A percentile compares a stretch with the other conserved stretches of the same genome.
Evolutionary conservation across 2,797 vertebrate species (phyloP).

Genomic region (Pipistrellus kuhlii): DNA sequence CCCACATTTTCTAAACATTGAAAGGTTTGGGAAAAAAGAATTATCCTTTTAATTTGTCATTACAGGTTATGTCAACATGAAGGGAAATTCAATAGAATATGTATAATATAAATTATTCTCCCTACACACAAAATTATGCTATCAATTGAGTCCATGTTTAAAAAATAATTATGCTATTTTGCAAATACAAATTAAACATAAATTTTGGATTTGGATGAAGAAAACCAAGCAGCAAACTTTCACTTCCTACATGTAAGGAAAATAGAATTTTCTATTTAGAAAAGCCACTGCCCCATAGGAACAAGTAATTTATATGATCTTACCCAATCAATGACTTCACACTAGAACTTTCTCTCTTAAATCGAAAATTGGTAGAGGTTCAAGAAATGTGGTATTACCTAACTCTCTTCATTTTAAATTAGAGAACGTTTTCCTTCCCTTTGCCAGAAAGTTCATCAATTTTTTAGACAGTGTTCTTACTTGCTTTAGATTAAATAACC

Average conservation of each 20-base stretch:
- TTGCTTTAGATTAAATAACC: constrained; percentile 72
- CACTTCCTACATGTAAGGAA: constrained; percentile 16
- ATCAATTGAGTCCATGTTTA: neutral
- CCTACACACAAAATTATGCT: neutral
- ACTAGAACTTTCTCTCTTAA: constrained; percentile 18
- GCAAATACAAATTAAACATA: constrained; percentile 24
- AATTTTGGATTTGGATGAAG: constrained; percentile 10
- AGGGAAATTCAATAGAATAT: neutral
- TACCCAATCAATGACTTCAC: constrained; percentile 59
- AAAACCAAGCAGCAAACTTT: neutral
- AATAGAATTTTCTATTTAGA: constrained; percentile 1
- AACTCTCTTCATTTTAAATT: constrained; percentile 69
- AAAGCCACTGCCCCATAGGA: constrained; percentile 19
- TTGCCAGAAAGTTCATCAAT: constrained; percentile 71
- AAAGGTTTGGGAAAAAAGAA: neutral
- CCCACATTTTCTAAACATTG: neutral
- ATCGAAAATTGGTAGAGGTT: constrained; percentile 64
- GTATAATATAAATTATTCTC: neutral
- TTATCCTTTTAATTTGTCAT: neutral
- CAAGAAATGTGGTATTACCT: constrained; percentile 61
- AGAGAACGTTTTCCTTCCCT: constrained; percentile 48
- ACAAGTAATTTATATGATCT: constrained; percentile 49
- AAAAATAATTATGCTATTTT: constrained; percentile 29
- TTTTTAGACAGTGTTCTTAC: constrained; percentile 66
- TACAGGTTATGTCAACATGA: neutral